Base-by-base conservation (phyloP, 2,113 vertebrate species). In the Clarias batrachus region DNA sequence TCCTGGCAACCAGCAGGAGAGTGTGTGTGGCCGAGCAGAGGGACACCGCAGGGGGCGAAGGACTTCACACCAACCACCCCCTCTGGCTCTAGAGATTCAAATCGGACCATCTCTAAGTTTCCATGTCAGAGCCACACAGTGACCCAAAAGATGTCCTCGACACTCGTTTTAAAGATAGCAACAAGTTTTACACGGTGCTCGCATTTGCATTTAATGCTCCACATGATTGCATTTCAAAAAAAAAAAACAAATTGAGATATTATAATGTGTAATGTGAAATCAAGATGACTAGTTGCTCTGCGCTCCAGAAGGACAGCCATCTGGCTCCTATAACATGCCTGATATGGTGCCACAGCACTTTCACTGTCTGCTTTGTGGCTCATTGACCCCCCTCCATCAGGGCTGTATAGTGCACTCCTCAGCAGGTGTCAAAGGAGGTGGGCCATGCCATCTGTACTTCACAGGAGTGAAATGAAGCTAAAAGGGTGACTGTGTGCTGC, bases 361-460 rank as follows among this genome's bases (percentile, higher is more conserved):
- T 94, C 93, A 87, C 93, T 92, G 90, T 23, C 82, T 89, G 91
- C 91, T 93, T 92, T 94, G 94, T 94, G 89, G 79, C 83, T 85
- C 65, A 87, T 57, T 85, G 60, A 81, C 73, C 89, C 92, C 92
- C 91, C 91, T 83, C 90, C 41, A 87, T 90, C 88, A 84, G 87
- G 87, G 87, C 90, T 90, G 92, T 93, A 93, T 92, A 93, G 91
- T 92, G 89, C 82, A 68, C 85, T 85, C 88, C 92, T 91, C 92
- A 89, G 93, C 94, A 94, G 93, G 94, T 92, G 93, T 92, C 91
- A 90, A 90, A 85, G 90, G 92, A 93, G 95, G 94, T 86, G 89
- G 93, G 90, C 78, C 70, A 65, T 65, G 88, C 94, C 94, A 95
- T 94, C 94, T 95, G 94, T 83, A 93, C 92, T 87, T 91, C 91